phyloP scores from a whole-genome alignment of 2,888 invertebrate species.

The Hydraecia micacea region DNA sequence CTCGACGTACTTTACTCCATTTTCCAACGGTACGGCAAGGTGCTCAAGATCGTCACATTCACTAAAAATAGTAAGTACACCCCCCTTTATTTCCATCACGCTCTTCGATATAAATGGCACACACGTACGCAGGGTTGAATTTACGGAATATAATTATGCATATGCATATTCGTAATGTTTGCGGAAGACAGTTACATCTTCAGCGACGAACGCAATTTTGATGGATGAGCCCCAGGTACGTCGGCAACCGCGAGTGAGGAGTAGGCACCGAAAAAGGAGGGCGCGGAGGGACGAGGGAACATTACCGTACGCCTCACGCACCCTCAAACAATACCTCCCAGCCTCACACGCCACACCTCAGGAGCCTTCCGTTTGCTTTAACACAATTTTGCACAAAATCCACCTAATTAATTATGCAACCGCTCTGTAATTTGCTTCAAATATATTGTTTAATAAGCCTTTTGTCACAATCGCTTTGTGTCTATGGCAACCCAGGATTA shows the following conservation, averaged over 20 bases:
- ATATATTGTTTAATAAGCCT: slow-evolving; percentile 77
- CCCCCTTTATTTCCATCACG: slow-evolving; percentile 8
- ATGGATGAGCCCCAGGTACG: slow-evolving; percentile 62
- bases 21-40: slow-evolving; percentile 99
- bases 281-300: slow-evolving; percentile 47
- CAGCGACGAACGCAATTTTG: slow-evolving; percentile 63
- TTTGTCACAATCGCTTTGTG: slow-evolving; percentile 77
- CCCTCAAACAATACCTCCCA: slow-evolving; percentile 65
- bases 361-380: slow-evolving; percentile 63
- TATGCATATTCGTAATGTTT: slow-evolving; percentile 65
- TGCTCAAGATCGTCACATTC: slow-evolving; percentile 99
- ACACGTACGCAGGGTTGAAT: slow-evolving; percentile 47
- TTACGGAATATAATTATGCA: slow-evolving; percentile 60
- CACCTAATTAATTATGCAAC: slow-evolving; percentile 73
- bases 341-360: slow-evolving; percentile 61
- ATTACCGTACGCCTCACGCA: slow-evolving; percentile 62
- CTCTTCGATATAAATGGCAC: slow-evolving; percentile 33
- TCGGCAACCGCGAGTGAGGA: slow-evolving; percentile 45
- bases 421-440: slow-evolving; percentile 73
- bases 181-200: slow-evolving; percentile 62
- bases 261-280: slow-evolving; percentile 53
- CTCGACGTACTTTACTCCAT: slow-evolving; percentile 99
- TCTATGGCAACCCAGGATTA: slow-evolving; percentile 75
- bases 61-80: slow-evolving; percentile 98
- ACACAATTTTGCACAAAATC: slow-evolving; percentile 67